phyloP scores from a whole-genome alignment of 2,113 vertebrate species.

The Capreolus pygargus region DNA sequence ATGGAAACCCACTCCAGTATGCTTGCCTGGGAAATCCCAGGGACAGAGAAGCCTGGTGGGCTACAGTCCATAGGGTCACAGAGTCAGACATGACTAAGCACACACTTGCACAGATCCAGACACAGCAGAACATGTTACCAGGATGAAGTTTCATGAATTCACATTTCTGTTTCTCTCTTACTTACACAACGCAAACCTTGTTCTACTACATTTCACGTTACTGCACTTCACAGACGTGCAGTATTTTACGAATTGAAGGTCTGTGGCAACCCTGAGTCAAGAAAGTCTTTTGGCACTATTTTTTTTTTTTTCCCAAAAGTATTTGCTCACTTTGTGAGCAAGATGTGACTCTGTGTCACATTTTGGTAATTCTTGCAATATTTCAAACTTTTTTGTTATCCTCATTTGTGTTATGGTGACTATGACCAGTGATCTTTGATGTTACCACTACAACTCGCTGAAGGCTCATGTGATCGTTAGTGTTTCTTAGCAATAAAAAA shows the following conservation, averaged over 20 bases:
- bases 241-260: not conserved
- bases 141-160: not conserved
- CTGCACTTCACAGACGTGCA: not conserved
- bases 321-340: not conserved
- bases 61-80: fast-evolving
- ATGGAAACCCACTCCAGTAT: not conserved
- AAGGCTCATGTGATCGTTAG: not conserved
- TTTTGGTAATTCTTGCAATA: not conserved
- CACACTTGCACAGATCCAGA: not conserved
- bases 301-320: fast-evolving
- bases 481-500: not conserved
- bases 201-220: too few relatives aligned
- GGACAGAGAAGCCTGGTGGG: not conserved
- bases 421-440: not conserved
- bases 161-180: not conserved
- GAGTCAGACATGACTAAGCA: not conserved
- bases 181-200: not conserved
- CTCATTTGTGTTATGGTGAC: not conserved
- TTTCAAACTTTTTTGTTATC: not conserved
- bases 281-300: not conserved
- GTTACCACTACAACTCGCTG: not conserved
- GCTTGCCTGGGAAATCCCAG: not conserved
- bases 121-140: not conserved
- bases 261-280: not conserved
- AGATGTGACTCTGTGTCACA: not conserved